phyloP scores from a whole-genome alignment of 2,888 invertebrate species.

The Zonitis immaculata region DNA sequence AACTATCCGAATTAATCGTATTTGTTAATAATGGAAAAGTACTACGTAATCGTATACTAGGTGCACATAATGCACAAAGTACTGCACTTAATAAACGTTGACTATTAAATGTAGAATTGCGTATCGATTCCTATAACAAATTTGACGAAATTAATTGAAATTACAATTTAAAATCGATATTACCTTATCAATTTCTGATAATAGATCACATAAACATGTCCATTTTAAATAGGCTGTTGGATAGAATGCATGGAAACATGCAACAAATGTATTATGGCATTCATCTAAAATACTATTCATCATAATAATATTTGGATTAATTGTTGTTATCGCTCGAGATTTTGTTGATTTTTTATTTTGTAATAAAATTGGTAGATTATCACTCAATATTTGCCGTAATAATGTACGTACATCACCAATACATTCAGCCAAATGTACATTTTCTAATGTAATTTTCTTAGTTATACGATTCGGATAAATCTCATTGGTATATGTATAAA shows the following conservation, averaged over 20 bases:
- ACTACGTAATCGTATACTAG: constrained; percentile 66
- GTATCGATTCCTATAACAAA: constrained; percentile 44
- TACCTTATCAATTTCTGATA: constrained; percentile 68
- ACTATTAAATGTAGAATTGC: constrained; percentile 45
- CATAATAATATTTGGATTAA: constrained; percentile 56
- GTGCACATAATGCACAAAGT: constrained; percentile 78
- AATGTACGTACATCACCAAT: constrained; percentile 80
- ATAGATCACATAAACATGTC: constrained; percentile 81
- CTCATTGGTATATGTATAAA: constrained; percentile 84
- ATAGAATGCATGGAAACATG: constrained; percentile 94
- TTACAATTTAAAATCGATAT: no score
- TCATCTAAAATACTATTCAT: constrained; percentile 77
- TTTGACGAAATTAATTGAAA: constrained; percentile 27
- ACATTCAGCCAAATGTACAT: constrained; percentile 75
- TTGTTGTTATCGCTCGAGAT: constrained; percentile 39
- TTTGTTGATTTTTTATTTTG: constrained; percentile 47
- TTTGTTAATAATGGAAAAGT: constrained; percentile 66
- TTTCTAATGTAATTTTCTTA: constrained; percentile 58
- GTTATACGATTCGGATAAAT: constrained; percentile 70
- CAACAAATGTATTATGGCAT: constrained; percentile 83
- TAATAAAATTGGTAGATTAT: constrained; percentile 53
- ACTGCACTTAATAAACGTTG: constrained; percentile 73
- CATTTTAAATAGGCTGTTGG: constrained; percentile 91
- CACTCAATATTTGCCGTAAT: constrained; percentile 77
- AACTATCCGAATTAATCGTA: constrained; percentile 43